Percentiles rank a stretch among this genome's conserved stretches.
These are phyloP conservation scores for Hylomyscus alleni DNA, from an alignment of 2,797 vertebrate genomes.

Conservation along the genomic window DNA sequence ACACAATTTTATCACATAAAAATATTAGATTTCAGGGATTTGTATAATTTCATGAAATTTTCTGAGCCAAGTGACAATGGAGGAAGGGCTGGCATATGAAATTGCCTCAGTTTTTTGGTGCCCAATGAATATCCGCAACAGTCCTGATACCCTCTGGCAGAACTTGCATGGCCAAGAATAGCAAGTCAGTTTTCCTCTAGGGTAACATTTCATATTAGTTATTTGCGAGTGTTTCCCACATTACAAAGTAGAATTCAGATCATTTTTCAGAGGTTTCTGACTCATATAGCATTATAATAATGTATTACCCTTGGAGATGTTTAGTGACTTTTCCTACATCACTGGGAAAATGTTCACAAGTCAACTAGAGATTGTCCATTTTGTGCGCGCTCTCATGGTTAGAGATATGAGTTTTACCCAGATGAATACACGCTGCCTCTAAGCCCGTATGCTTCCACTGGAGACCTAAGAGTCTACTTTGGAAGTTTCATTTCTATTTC, in stretches of 20 bases:
- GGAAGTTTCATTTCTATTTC: not conserved
- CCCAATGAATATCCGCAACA: not conserved
- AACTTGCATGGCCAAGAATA: not conserved
- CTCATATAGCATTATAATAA: slow-evolving; percentile 50
- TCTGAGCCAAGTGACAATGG: slow-evolving; percentile 75
- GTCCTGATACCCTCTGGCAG: not conserved
- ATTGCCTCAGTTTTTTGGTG: slow-evolving; percentile 19
- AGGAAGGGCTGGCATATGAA: slow-evolving; percentile 49
- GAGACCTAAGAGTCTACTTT: not conserved
- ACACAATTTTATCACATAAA: slow-evolving; percentile 87
- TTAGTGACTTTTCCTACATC: slow-evolving; percentile 50
- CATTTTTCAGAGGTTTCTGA: slow-evolving; percentile 60
- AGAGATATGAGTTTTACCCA: slow-evolving; percentile 20
- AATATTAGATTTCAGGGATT: slow-evolving; percentile 86
- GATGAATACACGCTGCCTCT: not conserved
- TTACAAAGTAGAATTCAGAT: slow-evolving; percentile 51
- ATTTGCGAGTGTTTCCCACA: slow-evolving; percentile 58
- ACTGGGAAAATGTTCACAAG: not conserved
- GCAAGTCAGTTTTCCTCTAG: not conserved
- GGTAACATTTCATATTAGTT: slow-evolving; percentile 54
- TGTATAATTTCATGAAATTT: slow-evolving; percentile 85
- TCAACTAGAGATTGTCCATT: not conserved
- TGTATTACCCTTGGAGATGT: slow-evolving; percentile 64
- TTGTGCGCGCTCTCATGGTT: not conserved
- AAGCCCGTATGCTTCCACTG: not conserved